These are phyloP conservation scores for Montipora capricornis DNA, from an alignment of 64 coral and sea anemone species.

Conservation along the genomic window DNA sequence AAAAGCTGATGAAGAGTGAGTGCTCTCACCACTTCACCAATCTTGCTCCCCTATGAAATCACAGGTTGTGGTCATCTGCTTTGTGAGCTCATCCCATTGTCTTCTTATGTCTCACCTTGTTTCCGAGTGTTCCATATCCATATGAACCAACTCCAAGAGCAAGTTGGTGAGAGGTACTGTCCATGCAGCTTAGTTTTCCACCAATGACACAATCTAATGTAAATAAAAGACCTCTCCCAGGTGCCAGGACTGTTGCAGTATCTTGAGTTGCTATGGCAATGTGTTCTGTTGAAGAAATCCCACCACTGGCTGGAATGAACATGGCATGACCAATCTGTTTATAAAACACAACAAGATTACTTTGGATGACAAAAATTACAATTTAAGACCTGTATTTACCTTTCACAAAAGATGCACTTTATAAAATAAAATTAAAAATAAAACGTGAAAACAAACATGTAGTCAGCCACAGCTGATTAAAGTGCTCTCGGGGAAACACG, in stretches of 20 bases:
- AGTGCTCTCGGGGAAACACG: too few relatives aligned
- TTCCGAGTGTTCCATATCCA: slow-evolving; percentile 89
- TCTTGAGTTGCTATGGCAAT: slow-evolving; percentile 76
- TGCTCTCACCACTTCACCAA: too few relatives aligned
- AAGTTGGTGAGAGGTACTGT: slow-evolving; percentile 62
- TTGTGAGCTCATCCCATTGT: background rate
- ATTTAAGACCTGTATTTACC: background rate
- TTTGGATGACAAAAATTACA: background rate
- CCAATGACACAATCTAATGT: slow-evolving; percentile 87
- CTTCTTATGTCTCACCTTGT: slow-evolving; percentile 57
- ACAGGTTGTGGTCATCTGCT: background rate
- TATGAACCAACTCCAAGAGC: slow-evolving; percentile 84
- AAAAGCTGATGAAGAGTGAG: too few relatives aligned
- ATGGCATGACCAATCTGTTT: slow-evolving; percentile 57
- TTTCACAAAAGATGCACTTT: background rate
- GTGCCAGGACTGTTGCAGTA: slow-evolving; percentile 25
- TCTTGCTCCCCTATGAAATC: too few relatives aligned
- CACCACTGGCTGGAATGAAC: slow-evolving; percentile 19
- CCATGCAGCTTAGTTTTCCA: slow-evolving; percentile 85
- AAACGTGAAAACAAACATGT: background rate
- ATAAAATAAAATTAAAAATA: background rate
- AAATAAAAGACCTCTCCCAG: slow-evolving; percentile 7
- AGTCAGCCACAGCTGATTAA: too few relatives aligned
- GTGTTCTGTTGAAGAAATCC: background rate
- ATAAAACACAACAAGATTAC: background rate